These are phyloP conservation scores for Lophotriccus pileatus DNA, from an alignment of 2,797 vertebrate species.

Conservation along the genomic window DNA sequence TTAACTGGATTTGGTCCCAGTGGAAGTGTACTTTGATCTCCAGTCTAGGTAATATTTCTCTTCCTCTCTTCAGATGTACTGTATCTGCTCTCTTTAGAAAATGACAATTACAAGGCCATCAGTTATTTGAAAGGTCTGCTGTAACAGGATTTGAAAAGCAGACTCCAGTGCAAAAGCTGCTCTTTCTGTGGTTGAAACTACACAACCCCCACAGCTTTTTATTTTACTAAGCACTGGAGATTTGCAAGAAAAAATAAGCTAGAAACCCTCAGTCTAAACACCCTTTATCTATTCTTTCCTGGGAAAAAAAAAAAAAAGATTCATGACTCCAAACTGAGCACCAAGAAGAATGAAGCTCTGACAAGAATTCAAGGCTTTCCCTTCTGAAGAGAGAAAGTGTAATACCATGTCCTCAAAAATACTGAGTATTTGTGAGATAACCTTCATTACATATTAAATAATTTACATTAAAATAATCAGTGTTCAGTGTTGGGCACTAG, in stretches of 20 bases:
- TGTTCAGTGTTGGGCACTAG: background rate
- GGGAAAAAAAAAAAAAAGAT: slow-evolving; percentile 8
- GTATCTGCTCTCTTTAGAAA: slow-evolving; percentile 22
- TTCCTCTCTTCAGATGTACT: slow-evolving; percentile 28
- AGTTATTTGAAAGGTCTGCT: slow-evolving; percentile 27
- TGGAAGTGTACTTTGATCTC: slow-evolving; percentile 54
- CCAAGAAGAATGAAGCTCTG: background rate
- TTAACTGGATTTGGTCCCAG: slow-evolving; percentile 39
- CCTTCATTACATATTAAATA: background rate
- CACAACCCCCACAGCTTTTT: background rate
- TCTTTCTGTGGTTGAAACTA: background rate
- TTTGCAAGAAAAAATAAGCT: slow-evolving; percentile 6
- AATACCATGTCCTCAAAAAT: background rate
- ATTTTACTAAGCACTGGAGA: background rate
- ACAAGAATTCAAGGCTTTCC: background rate
- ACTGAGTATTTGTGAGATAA: background rate
- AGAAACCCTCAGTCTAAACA: background rate
- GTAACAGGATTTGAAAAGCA: background rate
- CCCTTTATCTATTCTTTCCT: background rate
- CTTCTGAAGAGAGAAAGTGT: background rate
- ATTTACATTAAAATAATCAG: background rate
- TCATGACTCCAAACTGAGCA: background rate
- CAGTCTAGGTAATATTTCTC: slow-evolving; percentile 44
- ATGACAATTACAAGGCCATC: slow-evolving; percentile 15
- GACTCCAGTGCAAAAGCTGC: background rate